A percentile compares a stretch with the other conserved stretches of the same genome.
Conservation (phyloP, 2,113 vertebrate genomes). For the Pseudonaja textilis region DNA sequence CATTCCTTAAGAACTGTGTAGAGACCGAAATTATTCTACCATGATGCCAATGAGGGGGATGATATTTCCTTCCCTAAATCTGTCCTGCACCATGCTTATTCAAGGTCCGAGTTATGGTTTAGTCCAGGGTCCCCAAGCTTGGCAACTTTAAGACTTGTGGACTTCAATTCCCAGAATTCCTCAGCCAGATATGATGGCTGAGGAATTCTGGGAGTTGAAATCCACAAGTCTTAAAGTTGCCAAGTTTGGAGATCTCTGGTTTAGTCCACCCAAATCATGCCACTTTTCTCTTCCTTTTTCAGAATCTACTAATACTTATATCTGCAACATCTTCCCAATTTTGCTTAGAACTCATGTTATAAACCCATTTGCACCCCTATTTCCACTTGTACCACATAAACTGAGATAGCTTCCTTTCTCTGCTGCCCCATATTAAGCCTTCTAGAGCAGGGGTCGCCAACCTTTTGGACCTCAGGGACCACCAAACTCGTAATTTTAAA, state of each 20-base stretch:
- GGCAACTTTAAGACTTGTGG: too few relatives aligned
- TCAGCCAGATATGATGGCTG: too few relatives aligned
- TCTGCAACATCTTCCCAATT: neutral
- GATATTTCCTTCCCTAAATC: neutral
- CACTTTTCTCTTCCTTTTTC: neutral
- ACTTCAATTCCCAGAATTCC: too few relatives aligned
- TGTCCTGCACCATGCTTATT: neutral
- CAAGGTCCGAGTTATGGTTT: neutral
- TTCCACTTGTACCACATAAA: neutral
- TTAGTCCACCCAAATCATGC: neutral
- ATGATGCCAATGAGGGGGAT: neutral
- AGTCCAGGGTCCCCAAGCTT: neutral
- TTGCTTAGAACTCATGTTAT: neutral
- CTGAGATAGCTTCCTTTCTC: neutral
- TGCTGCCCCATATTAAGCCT: neutral
- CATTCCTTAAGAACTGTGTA: neutral
- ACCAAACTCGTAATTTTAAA: too few relatives aligned
- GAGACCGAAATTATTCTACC: neutral
- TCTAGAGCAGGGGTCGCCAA: neutral
- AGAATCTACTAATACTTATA: neutral
- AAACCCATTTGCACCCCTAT: too few relatives aligned
- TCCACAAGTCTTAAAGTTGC: too few relatives aligned
- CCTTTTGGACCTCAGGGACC: too few relatives aligned
- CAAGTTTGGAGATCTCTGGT: too few relatives aligned
- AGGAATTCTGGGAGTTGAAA: too few relatives aligned